Evolutionary conservation across 1,140 invertebrate species (phyloP), one percentile per base, ranked within the genome.

Genomic region (Zaprionus ornatus): DNA sequence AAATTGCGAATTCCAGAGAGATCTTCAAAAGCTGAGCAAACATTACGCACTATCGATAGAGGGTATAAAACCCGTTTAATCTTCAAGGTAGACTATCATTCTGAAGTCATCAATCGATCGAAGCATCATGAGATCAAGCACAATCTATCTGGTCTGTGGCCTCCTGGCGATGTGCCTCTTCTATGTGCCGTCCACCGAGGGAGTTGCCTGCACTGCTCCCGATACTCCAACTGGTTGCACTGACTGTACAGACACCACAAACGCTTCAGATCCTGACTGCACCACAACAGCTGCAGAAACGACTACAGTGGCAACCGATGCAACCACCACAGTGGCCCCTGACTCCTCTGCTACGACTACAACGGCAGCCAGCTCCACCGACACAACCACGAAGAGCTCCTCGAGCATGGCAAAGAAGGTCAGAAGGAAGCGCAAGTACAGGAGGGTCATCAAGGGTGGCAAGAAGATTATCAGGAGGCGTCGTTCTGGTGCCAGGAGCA

Each of bases 151-250:
- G 10, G 29, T 13, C 17, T 67, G 54, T 32, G 54, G 35, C 37
- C 9, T 67, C 25, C 7, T 67, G 64, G 64, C 37, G 12, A 57
- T 57, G 6, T 48, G 54, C 27, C 9, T 57, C 9, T 32, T 19
- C 13, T 17, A 25, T 7, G 5, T 67, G 17, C 64, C 64, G 0
- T 15, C 10, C 13, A 35, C 17, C 40, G 12, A 67, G n/a, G 40
- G 40, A 45, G n/a, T 1, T 45, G 40, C 40, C n/a, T 45, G 40
- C 4, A 45, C 40, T 0, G 40, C n/a, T 7, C n/a, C 40, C 1
- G 40, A 19, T 17, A 45, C 40, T 3, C 40, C 40, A 45, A 45
- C 40, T 10, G 29, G 29, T 9, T 40, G 37, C 9, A 17, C 40
- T 1, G 15, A 17, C 15, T n/a, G 35, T 37, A 15, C 40, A 1